These are phyloP conservation scores for Cephus pulcher DNA, from an alignment of 2,888 invertebrate genomes.

Conservation along the genomic window DNA sequence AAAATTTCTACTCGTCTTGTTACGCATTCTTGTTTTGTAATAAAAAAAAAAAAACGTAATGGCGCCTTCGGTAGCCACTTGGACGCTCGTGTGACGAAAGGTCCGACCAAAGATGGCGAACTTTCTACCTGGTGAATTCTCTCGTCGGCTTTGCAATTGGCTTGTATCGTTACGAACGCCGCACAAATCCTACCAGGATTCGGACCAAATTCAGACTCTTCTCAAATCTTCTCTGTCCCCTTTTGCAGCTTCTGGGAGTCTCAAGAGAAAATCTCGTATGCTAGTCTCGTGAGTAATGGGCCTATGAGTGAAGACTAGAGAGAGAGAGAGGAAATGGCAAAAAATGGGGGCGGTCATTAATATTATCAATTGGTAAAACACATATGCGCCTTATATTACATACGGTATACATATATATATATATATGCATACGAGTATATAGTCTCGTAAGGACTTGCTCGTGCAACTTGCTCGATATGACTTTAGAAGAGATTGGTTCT, in stretches of 20 bases:
- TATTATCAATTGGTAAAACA: not conserved
- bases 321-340: not conserved
- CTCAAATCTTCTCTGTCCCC: not conserved
- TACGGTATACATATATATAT: not conserved
- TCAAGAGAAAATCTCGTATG: not conserved
- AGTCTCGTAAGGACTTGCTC: not conserved
- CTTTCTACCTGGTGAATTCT: not conserved
- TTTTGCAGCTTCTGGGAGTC: slow-evolving; percentile 10
- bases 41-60: not conserved
- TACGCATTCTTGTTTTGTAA: not conserved
- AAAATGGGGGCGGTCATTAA: not conserved
- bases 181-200: not conserved
- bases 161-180: not conserved
- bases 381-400: not conserved
- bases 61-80: not conserved
- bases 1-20: not conserved
- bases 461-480: not conserved
- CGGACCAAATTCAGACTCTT: not conserved
- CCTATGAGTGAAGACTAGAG: not conserved
- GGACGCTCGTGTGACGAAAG: not conserved
- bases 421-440: not conserved
- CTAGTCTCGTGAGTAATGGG: not conserved
- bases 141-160: not conserved
- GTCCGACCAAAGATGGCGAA: not conserved
- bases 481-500: not conserved